Evolutionary conservation across 2,797 vertebrate species (phyloP).

Genomic region (Trematomus bernacchii): DNA sequence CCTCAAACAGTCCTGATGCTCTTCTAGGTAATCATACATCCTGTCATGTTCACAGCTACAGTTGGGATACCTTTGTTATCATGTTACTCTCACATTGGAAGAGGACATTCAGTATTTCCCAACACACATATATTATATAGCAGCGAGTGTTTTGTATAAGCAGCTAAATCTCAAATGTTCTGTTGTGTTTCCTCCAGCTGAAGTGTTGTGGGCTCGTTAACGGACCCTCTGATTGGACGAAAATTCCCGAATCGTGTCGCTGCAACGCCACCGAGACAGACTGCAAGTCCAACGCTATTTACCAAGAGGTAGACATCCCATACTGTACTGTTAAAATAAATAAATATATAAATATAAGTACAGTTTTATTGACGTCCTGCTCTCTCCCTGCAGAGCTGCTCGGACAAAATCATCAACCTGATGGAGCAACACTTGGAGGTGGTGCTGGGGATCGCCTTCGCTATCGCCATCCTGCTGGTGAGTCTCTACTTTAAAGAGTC

Average conservation of each 20-base stretch:
- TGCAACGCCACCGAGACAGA: slow-evolving; percentile 18
- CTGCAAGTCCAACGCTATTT: neutral
- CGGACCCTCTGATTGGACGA: slow-evolving; percentile 54
- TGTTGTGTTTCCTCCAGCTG: slow-evolving; percentile 44
- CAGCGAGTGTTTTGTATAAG: too few relatives aligned
- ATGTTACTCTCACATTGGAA: too few relatives aligned
- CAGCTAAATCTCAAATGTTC: too few relatives aligned
- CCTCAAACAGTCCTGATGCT: too few relatives aligned
- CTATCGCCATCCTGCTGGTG: slow-evolving; percentile 78
- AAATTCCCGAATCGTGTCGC: slow-evolving; percentile 48
- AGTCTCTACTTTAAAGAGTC: too few relatives aligned
- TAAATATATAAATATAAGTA: too few relatives aligned
- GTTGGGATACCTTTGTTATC: too few relatives aligned
- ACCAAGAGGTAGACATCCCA: slow-evolving; percentile 42
- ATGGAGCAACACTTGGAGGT: slow-evolving; percentile 58
- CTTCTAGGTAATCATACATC: too few relatives aligned
- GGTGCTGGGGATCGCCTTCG: slow-evolving; percentile 78
- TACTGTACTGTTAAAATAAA: too few relatives aligned
- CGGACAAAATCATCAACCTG: slow-evolving; percentile 4
- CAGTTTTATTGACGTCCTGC: neutral
- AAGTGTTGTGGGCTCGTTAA: slow-evolving; percentile 74
- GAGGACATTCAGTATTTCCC: too few relatives aligned
- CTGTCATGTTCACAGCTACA: too few relatives aligned
- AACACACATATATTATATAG: too few relatives aligned
- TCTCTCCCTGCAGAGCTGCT: slow-evolving; percentile 65